Evolutionary conservation across 1,140 invertebrate species (phyloP).

Genomic region (Zaprionus davidi): DNA sequence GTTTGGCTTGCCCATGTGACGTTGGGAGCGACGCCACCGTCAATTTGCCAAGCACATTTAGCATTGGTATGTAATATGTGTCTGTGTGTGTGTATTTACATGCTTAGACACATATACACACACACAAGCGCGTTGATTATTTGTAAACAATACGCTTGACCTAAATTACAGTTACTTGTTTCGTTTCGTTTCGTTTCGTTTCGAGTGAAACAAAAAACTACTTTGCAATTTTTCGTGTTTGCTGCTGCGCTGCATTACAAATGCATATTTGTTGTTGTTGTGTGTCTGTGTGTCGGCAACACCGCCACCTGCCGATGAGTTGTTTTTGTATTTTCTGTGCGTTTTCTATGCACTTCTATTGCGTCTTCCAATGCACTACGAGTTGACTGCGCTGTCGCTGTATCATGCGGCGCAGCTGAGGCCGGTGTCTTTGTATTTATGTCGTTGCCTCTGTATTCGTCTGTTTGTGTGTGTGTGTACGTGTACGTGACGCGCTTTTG

Average conservation of each 20-base stretch:
- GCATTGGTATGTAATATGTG: slow-evolving; percentile 17
- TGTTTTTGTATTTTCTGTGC: slow-evolving; percentile 13
- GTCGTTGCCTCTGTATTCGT: background rate
- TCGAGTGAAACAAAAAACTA: slow-evolving; percentile 58
- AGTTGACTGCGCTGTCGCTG: slow-evolving; percentile 20
- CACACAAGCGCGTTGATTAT: slow-evolving; percentile 71
- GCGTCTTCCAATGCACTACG: slow-evolving; percentile 58
- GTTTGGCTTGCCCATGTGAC: slow-evolving; percentile 30
- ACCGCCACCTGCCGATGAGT: slow-evolving; percentile 52
- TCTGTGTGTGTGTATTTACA: slow-evolving; percentile 13
- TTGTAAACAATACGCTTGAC: slow-evolving; percentile 84
- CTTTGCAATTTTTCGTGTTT: slow-evolving; percentile 48
- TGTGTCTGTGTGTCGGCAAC: slow-evolving; percentile 7
- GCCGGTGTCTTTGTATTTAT: slow-evolving; percentile 13
- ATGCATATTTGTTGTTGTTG: slow-evolving; percentile 56
- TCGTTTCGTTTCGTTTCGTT: slow-evolving; percentile 27
- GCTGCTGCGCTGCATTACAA: slow-evolving; percentile 56
- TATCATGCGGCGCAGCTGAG: slow-evolving; percentile 14
- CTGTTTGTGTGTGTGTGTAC: slow-evolving; percentile 11
- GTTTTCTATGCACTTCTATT: slow-evolving; percentile 52
- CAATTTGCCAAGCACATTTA: slow-evolving; percentile 22
- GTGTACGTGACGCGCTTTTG: slow-evolving; percentile 37
- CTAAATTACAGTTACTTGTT: slow-evolving; percentile 84
- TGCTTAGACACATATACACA: slow-evolving; percentile 37
- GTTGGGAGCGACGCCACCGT: slow-evolving; percentile 29